Conservation (phyloP, 1,140 invertebrate species). For the Akabosia matsudoensis region DNA sequence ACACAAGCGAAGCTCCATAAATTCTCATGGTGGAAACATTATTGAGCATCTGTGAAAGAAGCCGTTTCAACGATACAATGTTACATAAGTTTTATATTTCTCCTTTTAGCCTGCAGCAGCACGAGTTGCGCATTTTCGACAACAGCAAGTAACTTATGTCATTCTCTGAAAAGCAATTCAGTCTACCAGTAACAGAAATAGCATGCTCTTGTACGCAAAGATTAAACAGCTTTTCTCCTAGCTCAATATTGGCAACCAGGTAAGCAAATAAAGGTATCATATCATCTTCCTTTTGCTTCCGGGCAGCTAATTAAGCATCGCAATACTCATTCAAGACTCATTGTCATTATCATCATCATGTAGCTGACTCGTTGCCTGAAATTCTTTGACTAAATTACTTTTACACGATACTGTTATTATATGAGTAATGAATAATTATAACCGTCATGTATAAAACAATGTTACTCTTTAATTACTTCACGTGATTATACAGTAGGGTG, state of each 20-base stretch:
- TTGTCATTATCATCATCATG: conserved; percentile 14
- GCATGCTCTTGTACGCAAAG: background rate
- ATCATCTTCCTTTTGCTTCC: background rate
- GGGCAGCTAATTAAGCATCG: conserved; percentile 18
- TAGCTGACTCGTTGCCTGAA: background rate
- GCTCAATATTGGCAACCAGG: background rate
- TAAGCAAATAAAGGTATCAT: conserved; percentile 1
- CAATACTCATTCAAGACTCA: conserved; percentile 12
- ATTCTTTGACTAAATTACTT: conserved; percentile 9
- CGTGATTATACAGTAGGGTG: no score
- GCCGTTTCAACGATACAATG: no score
- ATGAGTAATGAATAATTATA: background rate
- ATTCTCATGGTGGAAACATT: no score
- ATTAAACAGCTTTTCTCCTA: background rate
- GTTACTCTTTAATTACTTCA: background rate
- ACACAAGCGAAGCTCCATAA: no score
- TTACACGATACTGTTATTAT: background rate
- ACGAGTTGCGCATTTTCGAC: no score
- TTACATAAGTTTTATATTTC: no score
- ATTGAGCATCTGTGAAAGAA: no score
- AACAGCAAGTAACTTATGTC: no score
- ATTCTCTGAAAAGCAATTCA: no score
- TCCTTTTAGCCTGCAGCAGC: no score
- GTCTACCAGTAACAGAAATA: no score
- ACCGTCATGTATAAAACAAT: background rate